These are phyloP conservation scores for Acronicta leporina DNA, from an alignment of 2,888 invertebrate species.

Conservation along the genomic window DNA sequence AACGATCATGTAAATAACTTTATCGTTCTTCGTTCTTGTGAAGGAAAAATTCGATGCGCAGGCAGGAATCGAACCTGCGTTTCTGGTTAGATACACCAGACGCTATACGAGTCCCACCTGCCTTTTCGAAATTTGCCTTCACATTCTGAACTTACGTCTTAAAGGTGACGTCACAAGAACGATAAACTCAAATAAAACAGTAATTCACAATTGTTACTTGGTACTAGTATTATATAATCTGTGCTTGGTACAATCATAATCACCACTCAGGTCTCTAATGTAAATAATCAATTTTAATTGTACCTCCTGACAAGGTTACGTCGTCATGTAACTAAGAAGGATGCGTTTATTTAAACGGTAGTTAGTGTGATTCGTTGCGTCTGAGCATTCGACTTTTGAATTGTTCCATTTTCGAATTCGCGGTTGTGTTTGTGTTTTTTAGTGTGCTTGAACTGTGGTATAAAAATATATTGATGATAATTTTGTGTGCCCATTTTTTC, in stretches of 20 bases:
- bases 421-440: constrained; percentile 18
- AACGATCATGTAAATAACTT: no score
- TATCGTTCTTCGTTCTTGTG: no score
- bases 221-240: no score
- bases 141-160: no score
- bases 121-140: no score
- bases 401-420: constrained; percentile 52
- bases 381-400: constrained; percentile 58
- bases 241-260: constrained; percentile 9
- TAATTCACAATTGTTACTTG: background rate
- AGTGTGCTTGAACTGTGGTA: background rate
- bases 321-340: constrained; percentile 49
- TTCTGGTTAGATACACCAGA: no score
- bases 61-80: no score
- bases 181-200: background rate
- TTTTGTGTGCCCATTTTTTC: background rate
- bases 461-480: constrained; percentile 7
- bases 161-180: no score
- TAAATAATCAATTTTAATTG: constrained; percentile 33
- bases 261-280: constrained; percentile 29
- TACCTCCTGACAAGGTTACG: constrained; percentile 67
- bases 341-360: constrained; percentile 65
- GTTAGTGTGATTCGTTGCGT: constrained; percentile 62
- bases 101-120: no score
- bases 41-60: no score